Evolutionary conservation across 2,888 invertebrate species (phyloP).

Genomic region (Morinoia aosen): DNA sequence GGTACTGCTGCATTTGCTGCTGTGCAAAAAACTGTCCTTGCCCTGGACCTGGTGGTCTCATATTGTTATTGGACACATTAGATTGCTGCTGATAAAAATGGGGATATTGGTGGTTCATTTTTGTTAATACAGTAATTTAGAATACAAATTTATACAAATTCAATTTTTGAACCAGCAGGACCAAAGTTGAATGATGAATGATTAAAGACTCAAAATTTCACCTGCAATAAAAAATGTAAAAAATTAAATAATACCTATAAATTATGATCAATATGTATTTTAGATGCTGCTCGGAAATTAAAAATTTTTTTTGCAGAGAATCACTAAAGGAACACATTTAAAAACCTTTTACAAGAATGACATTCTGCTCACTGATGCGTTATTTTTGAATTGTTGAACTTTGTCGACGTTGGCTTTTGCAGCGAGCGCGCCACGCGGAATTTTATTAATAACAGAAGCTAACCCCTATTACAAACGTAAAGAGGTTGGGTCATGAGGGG

Average conservation of each 20-base stretch:
- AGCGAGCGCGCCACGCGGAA: no score
- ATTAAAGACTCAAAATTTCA: neutral
- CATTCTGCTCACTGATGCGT: no score
- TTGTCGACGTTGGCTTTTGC: no score
- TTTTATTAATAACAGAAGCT: no score
- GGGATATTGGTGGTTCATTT: neutral
- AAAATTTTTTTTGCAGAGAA: no score
- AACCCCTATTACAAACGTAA: no score
- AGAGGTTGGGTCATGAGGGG: no score
- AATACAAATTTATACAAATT: neutral
- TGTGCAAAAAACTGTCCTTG: neutral
- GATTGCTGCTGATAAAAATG: neutral
- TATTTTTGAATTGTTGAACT: no score
- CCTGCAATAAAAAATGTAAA: neutral
- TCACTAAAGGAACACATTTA: no score
- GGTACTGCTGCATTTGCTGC: neutral
- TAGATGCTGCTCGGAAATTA: no score
- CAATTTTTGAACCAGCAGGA: neutral
- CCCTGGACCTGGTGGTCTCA: neutral
- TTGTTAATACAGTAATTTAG: neutral
- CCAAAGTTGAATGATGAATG: neutral
- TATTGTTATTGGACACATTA: neutral
- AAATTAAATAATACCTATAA: neutral
- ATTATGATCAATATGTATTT: no score
- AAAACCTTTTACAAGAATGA: no score